phyloP scores from a whole-genome alignment of 2,888 invertebrate species.

The Scelioninae gen. 1 region DNA sequence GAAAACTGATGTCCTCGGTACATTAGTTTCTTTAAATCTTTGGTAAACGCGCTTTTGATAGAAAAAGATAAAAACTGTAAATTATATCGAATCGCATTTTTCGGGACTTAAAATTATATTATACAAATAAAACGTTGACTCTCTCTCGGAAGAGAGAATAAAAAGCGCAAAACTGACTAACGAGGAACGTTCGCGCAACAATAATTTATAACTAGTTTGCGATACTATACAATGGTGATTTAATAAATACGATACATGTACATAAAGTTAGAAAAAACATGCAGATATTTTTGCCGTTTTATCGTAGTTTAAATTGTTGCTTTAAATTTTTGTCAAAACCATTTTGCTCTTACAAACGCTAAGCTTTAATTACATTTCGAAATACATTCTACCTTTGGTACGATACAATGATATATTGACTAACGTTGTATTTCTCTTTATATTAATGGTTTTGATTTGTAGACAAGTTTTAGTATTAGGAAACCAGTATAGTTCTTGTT shows the following conservation, averaged over 20 bases:
- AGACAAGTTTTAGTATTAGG: conserved; percentile 7
- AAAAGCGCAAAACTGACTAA: conserved; percentile 55
- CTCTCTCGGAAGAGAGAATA: background rate
- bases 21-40: conserved; percentile 40
- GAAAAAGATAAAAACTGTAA: conserved; percentile 37
- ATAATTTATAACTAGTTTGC: conserved; percentile 51
- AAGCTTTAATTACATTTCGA: conserved; percentile 26
- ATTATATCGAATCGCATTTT: conserved; percentile 42
- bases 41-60: conserved; percentile 49
- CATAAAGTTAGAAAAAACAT: conserved; percentile 2
- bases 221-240: conserved; percentile 31
- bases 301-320: background rate
- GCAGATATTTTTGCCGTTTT: background rate
- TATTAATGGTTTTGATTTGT: conserved; percentile 20
- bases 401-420: conserved; percentile 52
- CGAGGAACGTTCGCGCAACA: conserved; percentile 62
- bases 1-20: background rate
- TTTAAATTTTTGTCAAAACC: background rate
- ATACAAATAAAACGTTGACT: conserved; percentile 51
- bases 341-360: conserved; percentile 3
- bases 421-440: conserved; percentile 57
- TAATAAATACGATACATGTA: conserved; percentile 44
- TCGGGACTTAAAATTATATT: conserved; percentile 49
- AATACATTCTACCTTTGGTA: conserved; percentile 63
- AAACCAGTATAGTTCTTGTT: background rate